Evolutionary conservation across 2,113 vertebrate species (phyloP).

Genomic region (western clawed frog (Xenopus tropicalis)): UCB_Xtro_10.0 CM004445.2:29406501-29407000

Average conservation of each 20-base stretch:
- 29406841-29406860: constrained; percentile 9
- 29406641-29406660: constrained; percentile 39
- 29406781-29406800: constrained; percentile 23
- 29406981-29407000: background rate
- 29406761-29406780: constrained; percentile 23
- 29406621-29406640: constrained; percentile 40
- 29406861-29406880: background rate
- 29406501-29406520: constrained; percentile 43
- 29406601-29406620: constrained; percentile 40
- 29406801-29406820: constrained; percentile 29
- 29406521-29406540: constrained; percentile 41
- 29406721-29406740: constrained; percentile 20
- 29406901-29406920: constrained; percentile 17
- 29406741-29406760: constrained; percentile 16
- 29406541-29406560: constrained; percentile 35
- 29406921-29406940: constrained; percentile 12
- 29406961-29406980: constrained; percentile 7
- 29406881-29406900: background rate
- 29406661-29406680: constrained; percentile 40
- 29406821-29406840: constrained; percentile 10
- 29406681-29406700: constrained; percentile 37
- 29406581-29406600: constrained; percentile 40
- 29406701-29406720: constrained; percentile 35
- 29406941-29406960: background rate
- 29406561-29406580: constrained; percentile 41